Conservation (phyloP, 92 coral and sea anemone genomes). For the Porites lobata region DNA sequence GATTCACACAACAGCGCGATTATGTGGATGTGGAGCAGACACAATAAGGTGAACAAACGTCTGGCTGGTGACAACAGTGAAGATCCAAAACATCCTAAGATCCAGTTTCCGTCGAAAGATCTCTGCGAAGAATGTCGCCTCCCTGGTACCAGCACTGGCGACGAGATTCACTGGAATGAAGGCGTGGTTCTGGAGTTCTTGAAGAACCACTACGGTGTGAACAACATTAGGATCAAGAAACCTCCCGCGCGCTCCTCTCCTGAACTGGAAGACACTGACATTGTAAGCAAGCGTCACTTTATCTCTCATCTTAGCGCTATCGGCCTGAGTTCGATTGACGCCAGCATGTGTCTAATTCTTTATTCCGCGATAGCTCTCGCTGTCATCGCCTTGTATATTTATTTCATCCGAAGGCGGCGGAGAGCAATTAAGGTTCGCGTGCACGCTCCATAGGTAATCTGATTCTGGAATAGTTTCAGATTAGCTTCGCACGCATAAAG, state of each 20-base stretch:
- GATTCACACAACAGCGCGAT: constrained; percentile 81
- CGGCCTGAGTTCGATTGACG: constrained; percentile 83
- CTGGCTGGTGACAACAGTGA: constrained; percentile 89
- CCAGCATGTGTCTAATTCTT: constrained; percentile 93
- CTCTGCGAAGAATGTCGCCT: constrained; percentile 84
- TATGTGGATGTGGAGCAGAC: constrained; percentile 95
- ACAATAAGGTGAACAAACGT: constrained; percentile 92
- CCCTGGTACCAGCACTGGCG: constrained; percentile 34
- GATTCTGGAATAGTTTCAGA: background rate
- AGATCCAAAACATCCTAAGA: constrained; percentile 90
- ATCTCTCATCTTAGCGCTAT: constrained; percentile 61
- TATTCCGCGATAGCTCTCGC: constrained; percentile 84
- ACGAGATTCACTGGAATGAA: constrained; percentile 70
- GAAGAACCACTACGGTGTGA: constrained; percentile 90
- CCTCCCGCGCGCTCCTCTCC: constrained; percentile 60
- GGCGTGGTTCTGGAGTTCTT: constrained; percentile 84
- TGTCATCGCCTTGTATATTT: constrained; percentile 87
- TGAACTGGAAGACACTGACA: constrained; percentile 86
- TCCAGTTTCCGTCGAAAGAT: constrained; percentile 88
- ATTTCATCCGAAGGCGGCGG: constrained; percentile 88
- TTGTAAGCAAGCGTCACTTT: constrained; percentile 84
- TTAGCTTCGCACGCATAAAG: background rate
- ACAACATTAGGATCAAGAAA: constrained; percentile 86
- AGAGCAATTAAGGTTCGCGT: constrained; percentile 78
- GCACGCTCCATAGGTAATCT: constrained; percentile 79